Percentiles rank a stretch among this genome's conserved stretches.
Evolutionary conservation across 2,888 invertebrate species (phyloP).

Genomic region (Saturnia japonica): DNA sequence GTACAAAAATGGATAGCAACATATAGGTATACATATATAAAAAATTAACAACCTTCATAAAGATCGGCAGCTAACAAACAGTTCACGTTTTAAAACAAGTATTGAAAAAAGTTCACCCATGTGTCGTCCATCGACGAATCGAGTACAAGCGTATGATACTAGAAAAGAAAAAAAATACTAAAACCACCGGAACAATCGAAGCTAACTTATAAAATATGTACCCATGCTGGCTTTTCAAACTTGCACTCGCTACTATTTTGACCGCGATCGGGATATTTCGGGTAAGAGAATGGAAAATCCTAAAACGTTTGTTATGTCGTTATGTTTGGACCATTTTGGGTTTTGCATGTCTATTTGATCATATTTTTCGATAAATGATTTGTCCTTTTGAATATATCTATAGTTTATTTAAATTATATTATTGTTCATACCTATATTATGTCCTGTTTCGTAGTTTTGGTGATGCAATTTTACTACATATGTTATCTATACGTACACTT

Average conservation of each 20-base stretch:
- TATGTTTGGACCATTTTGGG: slow-evolving; percentile 33
- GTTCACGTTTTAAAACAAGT: slow-evolving; percentile 50
- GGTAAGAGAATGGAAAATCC: slow-evolving; percentile 58
- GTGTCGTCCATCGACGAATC: slow-evolving; percentile 70
- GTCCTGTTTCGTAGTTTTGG: neutral
- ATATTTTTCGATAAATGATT: no score
- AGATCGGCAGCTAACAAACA: slow-evolving; percentile 53
- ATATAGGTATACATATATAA: no score
- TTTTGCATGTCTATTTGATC: neutral
- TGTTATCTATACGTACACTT: no score
- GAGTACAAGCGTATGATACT: slow-evolving; percentile 68
- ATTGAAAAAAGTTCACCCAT: slow-evolving; percentile 55
- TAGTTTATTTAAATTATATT: neutral
- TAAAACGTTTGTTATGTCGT: slow-evolving; percentile 41
- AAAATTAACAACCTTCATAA: slow-evolving; percentile 2
- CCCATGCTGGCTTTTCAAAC: slow-evolving; percentile 73
- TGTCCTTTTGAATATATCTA: neutral
- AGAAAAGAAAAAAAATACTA: slow-evolving; percentile 46
- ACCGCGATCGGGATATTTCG: slow-evolving; percentile 75
- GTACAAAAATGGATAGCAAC: no score
- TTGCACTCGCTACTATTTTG: slow-evolving; percentile 70
- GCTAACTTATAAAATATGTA: slow-evolving; percentile 81
- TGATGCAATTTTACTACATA: no score
- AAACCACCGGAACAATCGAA: slow-evolving; percentile 79
- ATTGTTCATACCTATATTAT: neutral